Conservation (phyloP, 2,113 vertebrate species). For the Beaufortia kweichowensis region DNA sequence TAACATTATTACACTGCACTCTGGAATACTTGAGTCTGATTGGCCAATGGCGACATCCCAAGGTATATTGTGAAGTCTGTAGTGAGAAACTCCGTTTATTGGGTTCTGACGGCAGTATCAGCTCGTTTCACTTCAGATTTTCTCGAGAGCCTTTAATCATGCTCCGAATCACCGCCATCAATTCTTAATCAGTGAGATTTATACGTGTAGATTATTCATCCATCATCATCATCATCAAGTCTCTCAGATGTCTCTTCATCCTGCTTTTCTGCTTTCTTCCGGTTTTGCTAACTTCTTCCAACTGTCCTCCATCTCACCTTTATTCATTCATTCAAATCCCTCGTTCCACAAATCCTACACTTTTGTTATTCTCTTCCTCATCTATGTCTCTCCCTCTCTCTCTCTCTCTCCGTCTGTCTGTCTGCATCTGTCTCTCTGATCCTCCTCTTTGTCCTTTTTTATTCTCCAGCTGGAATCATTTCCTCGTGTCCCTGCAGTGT, state of each 20-base stretch:
- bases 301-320: slow-evolving; percentile 2
- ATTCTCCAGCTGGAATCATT: neutral
- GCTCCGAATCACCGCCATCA: slow-evolving; percentile 12
- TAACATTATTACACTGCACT: too few species aligned
- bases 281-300: neutral
- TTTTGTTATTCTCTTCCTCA: neutral
- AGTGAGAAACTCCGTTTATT: neutral
- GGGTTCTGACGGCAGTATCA: neutral
- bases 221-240: neutral
- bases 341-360: neutral
- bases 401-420: slow-evolving; percentile 19
- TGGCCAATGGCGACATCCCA: too few species aligned
- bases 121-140: slow-evolving; percentile 8
- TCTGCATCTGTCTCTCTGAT: neutral
- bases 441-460: neutral
- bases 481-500: slow-evolving; percentile 13
- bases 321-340: neutral
- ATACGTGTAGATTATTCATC: slow-evolving; percentile 25
- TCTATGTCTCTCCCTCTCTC: slow-evolving; percentile 23
- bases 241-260: neutral
- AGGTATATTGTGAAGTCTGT: neutral
- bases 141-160: neutral
- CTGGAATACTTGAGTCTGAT: too few species aligned
- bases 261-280: neutral
- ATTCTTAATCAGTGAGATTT: slow-evolving; percentile 26